These are phyloP conservation scores for Zophobas morio DNA, from an alignment of 1,140 invertebrate species.

Conservation along the genomic window DNA sequence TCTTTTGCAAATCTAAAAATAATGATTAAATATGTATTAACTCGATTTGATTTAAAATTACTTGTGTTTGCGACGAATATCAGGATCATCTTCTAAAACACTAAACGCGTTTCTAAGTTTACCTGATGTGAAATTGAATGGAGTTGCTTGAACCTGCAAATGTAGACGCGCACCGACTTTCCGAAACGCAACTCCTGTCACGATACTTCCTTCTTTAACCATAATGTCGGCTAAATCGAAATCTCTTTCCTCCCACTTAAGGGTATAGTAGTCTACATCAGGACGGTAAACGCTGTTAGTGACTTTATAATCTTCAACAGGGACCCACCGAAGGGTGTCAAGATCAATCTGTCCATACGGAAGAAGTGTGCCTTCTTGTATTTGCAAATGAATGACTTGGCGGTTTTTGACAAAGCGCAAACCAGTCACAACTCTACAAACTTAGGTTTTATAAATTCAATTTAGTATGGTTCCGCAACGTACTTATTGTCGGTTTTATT, in stretches of 20 bases:
- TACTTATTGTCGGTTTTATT: constrained; percentile 65
- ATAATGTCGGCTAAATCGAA: constrained; percentile 11
- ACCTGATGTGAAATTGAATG: neutral
- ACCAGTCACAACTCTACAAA: constrained; percentile 81
- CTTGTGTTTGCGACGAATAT: constrained; percentile 11
- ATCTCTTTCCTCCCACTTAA: neutral
- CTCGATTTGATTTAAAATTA: neutral
- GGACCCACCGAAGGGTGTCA: constrained; percentile 75
- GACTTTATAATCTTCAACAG: constrained; percentile 74
- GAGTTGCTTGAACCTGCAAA: neutral
- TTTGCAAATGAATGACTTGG: constrained; percentile 82
- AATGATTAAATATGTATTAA: neutral
- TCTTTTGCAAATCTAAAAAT: constrained; percentile 64
- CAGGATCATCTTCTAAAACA: constrained; percentile 30
- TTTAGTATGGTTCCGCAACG: too few species aligned
- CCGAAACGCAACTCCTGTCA: constrained; percentile 7
- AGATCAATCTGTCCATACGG: constrained; percentile 75
- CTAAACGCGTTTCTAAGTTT: constrained; percentile 1
- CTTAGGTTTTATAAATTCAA: too few species aligned
- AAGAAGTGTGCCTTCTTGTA: constrained; percentile 79
- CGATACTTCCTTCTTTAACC: neutral
- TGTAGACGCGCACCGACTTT: neutral
- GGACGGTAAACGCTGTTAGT: constrained; percentile 66
- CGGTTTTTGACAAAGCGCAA: constrained; percentile 79
- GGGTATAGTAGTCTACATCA: constrained; percentile 22